Evolutionary conservation across 2,797 vertebrate genomes (phyloP).

Genomic region (Morus bassanus): DNA sequence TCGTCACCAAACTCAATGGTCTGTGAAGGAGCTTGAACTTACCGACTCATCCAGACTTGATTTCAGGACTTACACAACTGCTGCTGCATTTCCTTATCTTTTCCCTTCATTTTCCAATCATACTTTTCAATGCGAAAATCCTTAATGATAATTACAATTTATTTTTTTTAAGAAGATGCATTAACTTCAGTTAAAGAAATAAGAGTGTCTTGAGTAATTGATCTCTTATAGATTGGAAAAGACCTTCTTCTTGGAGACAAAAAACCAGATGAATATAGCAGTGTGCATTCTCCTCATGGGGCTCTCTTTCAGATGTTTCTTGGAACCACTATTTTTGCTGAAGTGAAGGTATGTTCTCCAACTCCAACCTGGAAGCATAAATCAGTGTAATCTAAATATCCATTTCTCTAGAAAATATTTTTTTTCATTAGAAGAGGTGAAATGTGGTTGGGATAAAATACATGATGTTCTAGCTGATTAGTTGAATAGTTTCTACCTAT

Average conservation of each 20-base stretch:
- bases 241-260: background rate
- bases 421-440: background rate
- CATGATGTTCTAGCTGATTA: background rate
- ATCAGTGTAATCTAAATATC: background rate
- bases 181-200: background rate
- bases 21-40: slow-evolving; percentile 21
- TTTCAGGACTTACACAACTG: background rate
- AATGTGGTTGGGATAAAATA: background rate
- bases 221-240: background rate
- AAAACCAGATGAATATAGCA: background rate
- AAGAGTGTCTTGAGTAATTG: background rate
- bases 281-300: background rate
- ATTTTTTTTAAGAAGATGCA: background rate
- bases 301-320: background rate
- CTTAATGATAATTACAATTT: background rate
- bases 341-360: background rate
- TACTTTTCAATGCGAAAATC: background rate
- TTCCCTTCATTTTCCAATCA: background rate
- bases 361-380: background rate
- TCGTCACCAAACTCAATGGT: background rate
- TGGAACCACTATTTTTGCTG: background rate
- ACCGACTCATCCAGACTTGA: background rate
- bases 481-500: background rate
- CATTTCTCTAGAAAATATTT: background rate
- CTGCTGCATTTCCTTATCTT: background rate